A percentile compares a stretch with the other conserved stretches of the same genome.
phyloP scores from a whole-genome alignment of 2,888 invertebrate species.

The Laspeyria flexula region DNA sequence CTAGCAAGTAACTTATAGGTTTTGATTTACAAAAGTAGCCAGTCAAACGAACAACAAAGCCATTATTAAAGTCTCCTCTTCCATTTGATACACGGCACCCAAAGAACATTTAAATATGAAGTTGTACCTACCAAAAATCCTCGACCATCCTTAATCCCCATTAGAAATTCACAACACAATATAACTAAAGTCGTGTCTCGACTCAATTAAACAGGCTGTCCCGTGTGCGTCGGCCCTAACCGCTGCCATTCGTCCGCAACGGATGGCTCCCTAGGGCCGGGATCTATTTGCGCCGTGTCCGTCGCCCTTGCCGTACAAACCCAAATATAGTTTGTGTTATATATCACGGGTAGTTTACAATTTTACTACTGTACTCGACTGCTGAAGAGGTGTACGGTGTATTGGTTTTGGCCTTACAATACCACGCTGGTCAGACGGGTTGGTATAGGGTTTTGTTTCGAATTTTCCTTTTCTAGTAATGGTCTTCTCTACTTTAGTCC shows the following conservation, averaged over 20 bases:
- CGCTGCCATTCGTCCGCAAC: slow-evolving; percentile 50
- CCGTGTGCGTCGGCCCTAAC: slow-evolving; percentile 44
- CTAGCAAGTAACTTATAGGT: too few relatives aligned
- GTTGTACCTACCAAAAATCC: background rate
- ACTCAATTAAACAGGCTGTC: slow-evolving; percentile 47
- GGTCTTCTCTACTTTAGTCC: too few relatives aligned
- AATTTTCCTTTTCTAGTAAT: too few relatives aligned
- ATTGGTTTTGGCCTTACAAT: too few relatives aligned
- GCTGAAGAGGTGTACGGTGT: too few relatives aligned
- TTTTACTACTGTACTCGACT: background rate
- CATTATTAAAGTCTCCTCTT: too few relatives aligned
- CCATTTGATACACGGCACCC: too few relatives aligned
- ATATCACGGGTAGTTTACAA: background rate
- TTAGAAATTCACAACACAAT: slow-evolving; percentile 46
- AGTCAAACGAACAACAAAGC: too few relatives aligned
- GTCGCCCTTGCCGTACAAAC: slow-evolving; percentile 30
- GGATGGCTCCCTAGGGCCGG: slow-evolving; percentile 56
- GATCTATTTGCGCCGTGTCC: slow-evolving; percentile 51
- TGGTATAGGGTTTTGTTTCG: too few relatives aligned
- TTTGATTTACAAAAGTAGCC: too few relatives aligned
- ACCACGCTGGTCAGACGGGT: too few relatives aligned
- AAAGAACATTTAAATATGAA: background rate
- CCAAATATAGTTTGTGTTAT: slow-evolving; percentile 31
- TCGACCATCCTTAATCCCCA: slow-evolving; percentile 9
- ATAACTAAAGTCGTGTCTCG: slow-evolving; percentile 40